phyloP scores from a whole-genome alignment of 2,113 vertebrate species.

The Percina caprodes region DNA sequence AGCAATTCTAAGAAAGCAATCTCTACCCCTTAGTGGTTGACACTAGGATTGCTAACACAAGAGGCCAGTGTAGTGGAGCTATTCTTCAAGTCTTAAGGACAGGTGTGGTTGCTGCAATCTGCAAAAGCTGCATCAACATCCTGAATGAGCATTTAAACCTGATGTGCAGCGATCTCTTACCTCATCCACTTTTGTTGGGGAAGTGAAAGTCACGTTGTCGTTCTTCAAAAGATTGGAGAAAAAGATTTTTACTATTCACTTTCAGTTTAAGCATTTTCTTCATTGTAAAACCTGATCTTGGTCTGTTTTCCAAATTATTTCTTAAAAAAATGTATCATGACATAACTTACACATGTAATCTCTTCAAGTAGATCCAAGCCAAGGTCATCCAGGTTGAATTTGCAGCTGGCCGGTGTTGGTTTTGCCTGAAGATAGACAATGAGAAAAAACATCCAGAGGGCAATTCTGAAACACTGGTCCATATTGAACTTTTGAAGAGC shows the following conservation, averaged over 20 bases:
- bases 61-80: too few relatives aligned
- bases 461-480: conserved; percentile 33
- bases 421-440: conserved; percentile 22
- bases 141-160: background rate
- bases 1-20: background rate
- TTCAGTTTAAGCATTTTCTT: background rate
- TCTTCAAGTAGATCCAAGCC: accelerated
- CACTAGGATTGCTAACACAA: background rate
- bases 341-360: conserved; percentile 49
- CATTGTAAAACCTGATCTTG: background rate
- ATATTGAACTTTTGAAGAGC: conserved; percentile 1
- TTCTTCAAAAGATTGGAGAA: conserved; percentile 10
- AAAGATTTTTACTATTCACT: background rate
- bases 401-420: accelerated
- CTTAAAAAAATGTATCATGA: background rate
- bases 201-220: background rate
- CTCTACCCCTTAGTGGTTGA: background rate
- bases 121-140: background rate
- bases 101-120: background rate
- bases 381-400: background rate
- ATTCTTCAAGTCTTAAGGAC: background rate
- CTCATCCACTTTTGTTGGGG: background rate
- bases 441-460: conserved; percentile 33
- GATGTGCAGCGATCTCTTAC: conserved; percentile 36
- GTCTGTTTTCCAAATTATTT: background rate